phyloP scores from a whole-genome alignment of 2,797 vertebrate species.

The Stomatorhinus walkeri region DNA sequence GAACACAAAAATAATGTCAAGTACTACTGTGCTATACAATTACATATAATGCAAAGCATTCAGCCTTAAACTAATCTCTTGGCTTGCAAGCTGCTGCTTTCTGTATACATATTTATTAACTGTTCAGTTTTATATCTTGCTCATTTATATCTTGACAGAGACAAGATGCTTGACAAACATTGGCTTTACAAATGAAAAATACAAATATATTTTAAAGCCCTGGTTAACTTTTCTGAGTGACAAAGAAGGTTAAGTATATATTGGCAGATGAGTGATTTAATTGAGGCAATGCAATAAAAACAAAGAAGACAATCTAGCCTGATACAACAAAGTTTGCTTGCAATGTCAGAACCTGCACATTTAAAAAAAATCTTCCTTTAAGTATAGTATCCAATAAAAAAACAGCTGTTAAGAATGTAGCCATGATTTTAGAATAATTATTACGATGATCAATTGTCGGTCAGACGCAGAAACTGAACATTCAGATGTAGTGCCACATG shows the following conservation, averaged over 20 bases:
- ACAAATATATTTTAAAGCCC: neutral
- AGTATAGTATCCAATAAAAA: conserved; percentile 21
- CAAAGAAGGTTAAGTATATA: neutral
- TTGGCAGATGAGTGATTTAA: neutral
- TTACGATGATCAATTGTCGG: conserved; percentile 27
- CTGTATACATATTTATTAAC: neutral
- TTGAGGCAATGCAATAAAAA: conserved; percentile 25
- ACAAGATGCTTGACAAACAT: neutral
- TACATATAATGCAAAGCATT: neutral
- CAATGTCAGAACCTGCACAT: conserved; percentile 24
- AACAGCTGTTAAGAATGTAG: neutral
- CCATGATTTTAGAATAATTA: conserved; percentile 24
- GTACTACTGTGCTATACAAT: neutral
- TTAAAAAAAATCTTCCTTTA: neutral
- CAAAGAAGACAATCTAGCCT: neutral
- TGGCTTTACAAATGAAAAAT: neutral
- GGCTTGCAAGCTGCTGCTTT: neutral
- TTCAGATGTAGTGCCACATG: conserved; percentile 29
- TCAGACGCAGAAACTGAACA: conserved; percentile 35
- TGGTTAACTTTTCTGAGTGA: neutral
- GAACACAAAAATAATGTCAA: neutral
- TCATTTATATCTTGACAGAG: neutral
- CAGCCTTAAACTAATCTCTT: neutral
- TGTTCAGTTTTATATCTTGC: neutral
- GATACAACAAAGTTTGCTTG: neutral